A percentile compares a stretch with the other conserved stretches of the same genome.
Conservation (phyloP, 92 coral and sea anemone genomes). For the Ricordea florida region DNA sequence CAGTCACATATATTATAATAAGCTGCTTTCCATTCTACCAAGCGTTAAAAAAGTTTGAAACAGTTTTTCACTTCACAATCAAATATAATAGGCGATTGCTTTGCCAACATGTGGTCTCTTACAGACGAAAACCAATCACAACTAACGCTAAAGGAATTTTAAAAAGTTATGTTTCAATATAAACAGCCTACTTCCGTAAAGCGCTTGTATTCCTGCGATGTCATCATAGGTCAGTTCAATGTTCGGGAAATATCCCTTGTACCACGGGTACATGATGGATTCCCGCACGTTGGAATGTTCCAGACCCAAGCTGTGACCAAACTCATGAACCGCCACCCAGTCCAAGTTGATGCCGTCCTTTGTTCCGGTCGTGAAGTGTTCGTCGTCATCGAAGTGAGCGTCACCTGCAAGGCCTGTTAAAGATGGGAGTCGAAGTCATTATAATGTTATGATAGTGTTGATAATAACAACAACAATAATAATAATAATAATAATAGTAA, state of each 20-base stretch:
- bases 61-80: too few species aligned
- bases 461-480: background rate
- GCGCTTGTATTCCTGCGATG: slow-evolving; percentile 46
- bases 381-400: slow-evolving; percentile 71
- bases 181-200: slow-evolving; percentile 57
- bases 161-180: too few species aligned
- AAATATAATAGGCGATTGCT: too few species aligned
- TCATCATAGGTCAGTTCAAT: slow-evolving; percentile 66
- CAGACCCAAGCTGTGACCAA: slow-evolving; percentile 83
- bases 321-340: slow-evolving; percentile 80
- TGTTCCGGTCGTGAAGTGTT: slow-evolving; percentile 36
- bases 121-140: too few species aligned
- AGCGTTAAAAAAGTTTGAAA: too few species aligned
- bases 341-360: slow-evolving; percentile 64
- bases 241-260: slow-evolving; percentile 55
- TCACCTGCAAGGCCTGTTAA: too few species aligned
- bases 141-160: too few species aligned
- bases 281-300: slow-evolving; percentile 58
- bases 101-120: too few species aligned
- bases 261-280: slow-evolving; percentile 87
- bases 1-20: too few species aligned
- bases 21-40: too few species aligned
- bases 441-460: too few species aligned
- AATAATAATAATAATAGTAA: background rate
- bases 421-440: too few species aligned